Evolutionary conservation across 2,888 invertebrate species (phyloP).

Genomic region (Eudemis profundana): DNA sequence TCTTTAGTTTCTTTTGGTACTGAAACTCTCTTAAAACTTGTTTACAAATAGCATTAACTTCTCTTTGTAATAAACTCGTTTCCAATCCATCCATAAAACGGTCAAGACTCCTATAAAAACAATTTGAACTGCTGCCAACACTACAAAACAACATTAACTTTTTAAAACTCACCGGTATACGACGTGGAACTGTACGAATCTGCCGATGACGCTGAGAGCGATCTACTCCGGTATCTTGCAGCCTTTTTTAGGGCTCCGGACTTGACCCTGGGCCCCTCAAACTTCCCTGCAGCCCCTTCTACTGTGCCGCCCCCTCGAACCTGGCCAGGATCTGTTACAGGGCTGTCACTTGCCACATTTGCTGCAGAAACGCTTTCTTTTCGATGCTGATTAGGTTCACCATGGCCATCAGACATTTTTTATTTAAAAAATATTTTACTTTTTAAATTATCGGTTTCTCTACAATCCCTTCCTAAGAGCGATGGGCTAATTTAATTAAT

Average conservation of each 20-base stretch:
- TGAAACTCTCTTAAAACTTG: no score
- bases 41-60: background rate
- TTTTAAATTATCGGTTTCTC: slow-evolving; percentile 18
- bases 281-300: slow-evolving; percentile 74
- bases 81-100: background rate
- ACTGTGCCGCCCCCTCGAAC: slow-evolving; percentile 68
- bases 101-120: slow-evolving; percentile 6
- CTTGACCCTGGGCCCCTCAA: slow-evolving; percentile 78
- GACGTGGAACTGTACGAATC: slow-evolving; percentile 96
- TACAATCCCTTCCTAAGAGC: slow-evolving; percentile 4
- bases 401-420: slow-evolving; percentile 75
- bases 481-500: slow-evolving; percentile 14
- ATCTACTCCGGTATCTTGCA: slow-evolving; percentile 94
- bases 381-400: slow-evolving; percentile 68
- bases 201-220: slow-evolving; percentile 96
- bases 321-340: slow-evolving; percentile 91
- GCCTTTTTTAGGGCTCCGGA: slow-evolving; percentile 94
- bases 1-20: no score
- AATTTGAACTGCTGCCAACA: slow-evolving; percentile 30
- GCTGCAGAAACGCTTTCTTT: slow-evolving; percentile 75
- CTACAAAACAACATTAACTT: slow-evolving; percentile 25
- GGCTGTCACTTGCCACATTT: slow-evolving; percentile 88
- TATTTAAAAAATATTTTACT: slow-evolving; percentile 17
- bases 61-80: background rate
- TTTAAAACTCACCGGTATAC: slow-evolving; percentile 82